These are phyloP conservation scores for Ameiurus melas DNA, from an alignment of 2,113 vertebrate species.

Conservation along the genomic window DNA sequence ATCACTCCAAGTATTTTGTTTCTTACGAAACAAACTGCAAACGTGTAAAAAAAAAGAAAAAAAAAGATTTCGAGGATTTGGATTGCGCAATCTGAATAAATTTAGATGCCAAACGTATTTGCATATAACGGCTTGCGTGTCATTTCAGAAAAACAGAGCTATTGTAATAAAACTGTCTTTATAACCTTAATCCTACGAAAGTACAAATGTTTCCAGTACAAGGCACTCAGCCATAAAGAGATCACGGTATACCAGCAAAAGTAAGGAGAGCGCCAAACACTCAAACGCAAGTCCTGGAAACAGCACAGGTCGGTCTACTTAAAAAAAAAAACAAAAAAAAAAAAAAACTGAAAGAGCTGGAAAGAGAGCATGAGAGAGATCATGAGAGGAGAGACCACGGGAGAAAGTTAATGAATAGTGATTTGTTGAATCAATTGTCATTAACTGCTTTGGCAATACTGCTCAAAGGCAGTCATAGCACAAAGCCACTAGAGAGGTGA, in stretches of 20 bases:
- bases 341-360: neutral
- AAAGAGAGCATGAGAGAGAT: constrained; percentile 10
- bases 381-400: neutral
- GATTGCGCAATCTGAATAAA: neutral
- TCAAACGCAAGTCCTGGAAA: constrained; percentile 22
- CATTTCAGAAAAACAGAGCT: neutral
- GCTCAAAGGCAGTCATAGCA: neutral
- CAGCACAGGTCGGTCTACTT: neutral
- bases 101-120: neutral
- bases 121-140: neutral
- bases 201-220: constrained; percentile 10
- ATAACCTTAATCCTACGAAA: constrained; percentile 32
- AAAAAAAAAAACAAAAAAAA: too few species aligned
- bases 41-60: neutral
- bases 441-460: constrained; percentile 20
- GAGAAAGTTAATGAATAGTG: neutral
- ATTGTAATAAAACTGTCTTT: constrained; percentile 5
- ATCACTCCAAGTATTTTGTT: neutral
- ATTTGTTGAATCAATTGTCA: constrained; percentile 16
- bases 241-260: constrained; percentile 31
- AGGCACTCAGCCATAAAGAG: constrained; percentile 26
- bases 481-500: neutral
- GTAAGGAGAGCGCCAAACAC: constrained; percentile 34
- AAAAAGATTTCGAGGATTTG: too few species aligned
- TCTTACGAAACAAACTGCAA: neutral